A percentile compares a stretch with the other conserved stretches of the same genome.
Conservation (phyloP, 1,140 invertebrate genomes). For the Drosophila neocordata region DNA sequence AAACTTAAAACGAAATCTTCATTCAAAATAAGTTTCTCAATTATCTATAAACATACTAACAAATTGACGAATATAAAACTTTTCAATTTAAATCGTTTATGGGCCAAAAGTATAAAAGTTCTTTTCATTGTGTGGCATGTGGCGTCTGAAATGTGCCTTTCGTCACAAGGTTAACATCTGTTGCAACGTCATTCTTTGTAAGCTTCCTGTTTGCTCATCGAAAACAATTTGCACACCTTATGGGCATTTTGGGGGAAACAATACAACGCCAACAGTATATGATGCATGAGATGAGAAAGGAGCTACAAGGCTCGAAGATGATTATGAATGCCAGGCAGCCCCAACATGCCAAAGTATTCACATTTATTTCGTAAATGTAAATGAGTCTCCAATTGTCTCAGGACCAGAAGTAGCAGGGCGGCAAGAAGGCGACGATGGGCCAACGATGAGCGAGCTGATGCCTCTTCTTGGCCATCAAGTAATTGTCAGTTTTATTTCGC, state of each 20-base stretch:
- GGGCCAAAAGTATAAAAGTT: neutral
- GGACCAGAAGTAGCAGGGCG: slow-evolving; percentile 14
- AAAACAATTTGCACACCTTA: slow-evolving; percentile 54
- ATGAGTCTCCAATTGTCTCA: slow-evolving; percentile 61
- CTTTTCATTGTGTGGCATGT: neutral
- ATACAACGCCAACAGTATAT: slow-evolving; percentile 28
- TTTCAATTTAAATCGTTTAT: too few relatives aligned
- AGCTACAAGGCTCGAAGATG: slow-evolving; percentile 1
- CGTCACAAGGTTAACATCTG: slow-evolving; percentile 24
- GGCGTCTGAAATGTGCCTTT: slow-evolving; percentile 27
- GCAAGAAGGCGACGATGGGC: slow-evolving; percentile 9
- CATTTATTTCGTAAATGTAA: slow-evolving; percentile 49
- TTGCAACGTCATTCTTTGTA: slow-evolving; percentile 22
- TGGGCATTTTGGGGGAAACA: slow-evolving; percentile 45
- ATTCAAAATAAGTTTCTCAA: too few relatives aligned
- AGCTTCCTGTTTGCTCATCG: slow-evolving; percentile 23
- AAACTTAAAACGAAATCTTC: too few relatives aligned
- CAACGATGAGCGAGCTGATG: slow-evolving; percentile 12
- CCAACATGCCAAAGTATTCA: slow-evolving; percentile 25
- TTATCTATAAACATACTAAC: too few relatives aligned
- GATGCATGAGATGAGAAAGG: neutral
- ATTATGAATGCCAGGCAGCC: slow-evolving; percentile 31
- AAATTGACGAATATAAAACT: too few relatives aligned
- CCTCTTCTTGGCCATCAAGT: slow-evolving; percentile 25
- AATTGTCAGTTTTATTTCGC: slow-evolving; percentile 62